These are phyloP conservation scores for Andrena trimmerana DNA, from an alignment of 2,888 invertebrate species.

Conservation along the genomic window DNA sequence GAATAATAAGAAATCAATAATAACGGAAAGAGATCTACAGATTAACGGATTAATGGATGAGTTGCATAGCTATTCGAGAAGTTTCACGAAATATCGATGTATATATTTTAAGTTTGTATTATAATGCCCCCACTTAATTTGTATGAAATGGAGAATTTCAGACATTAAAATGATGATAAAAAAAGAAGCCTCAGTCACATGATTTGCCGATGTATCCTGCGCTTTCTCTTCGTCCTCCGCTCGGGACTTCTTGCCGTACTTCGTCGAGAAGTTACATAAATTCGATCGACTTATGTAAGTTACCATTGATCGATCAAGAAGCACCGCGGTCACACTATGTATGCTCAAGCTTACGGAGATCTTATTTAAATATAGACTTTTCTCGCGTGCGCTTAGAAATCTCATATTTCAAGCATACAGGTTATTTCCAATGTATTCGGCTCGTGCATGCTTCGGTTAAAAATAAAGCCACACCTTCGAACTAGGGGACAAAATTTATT, in stretches of 20 bases:
- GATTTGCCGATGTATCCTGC: not conserved
- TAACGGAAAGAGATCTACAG: slow-evolving; percentile 75
- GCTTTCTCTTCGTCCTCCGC: not conserved
- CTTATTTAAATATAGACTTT: not conserved
- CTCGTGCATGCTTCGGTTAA: too few relatives aligned
- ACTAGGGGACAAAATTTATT: too few relatives aligned
- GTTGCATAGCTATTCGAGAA: slow-evolving; percentile 80
- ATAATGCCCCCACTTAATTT: slow-evolving; percentile 84
- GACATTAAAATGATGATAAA: slow-evolving; percentile 81
- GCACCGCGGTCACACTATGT: not conserved
- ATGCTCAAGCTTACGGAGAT: not conserved
- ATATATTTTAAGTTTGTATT: slow-evolving; percentile 85
- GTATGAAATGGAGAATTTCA: slow-evolving; percentile 84
- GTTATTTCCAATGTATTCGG: not conserved
- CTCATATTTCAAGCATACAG: not conserved
- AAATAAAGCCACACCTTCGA: too few relatives aligned
- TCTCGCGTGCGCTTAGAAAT: not conserved
- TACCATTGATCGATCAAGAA: slow-evolving; percentile 15
- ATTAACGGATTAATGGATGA: slow-evolving; percentile 79
- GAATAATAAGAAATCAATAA: slow-evolving; percentile 49
- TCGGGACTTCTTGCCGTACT: not conserved
- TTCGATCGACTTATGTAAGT: slow-evolving; percentile 6
- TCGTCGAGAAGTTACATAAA: not conserved
- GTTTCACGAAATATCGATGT: slow-evolving; percentile 83
- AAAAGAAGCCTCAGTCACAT: slow-evolving; percentile 17